Conservation (phyloP, 2,113 vertebrate species). For the Candoia aspera region DNA sequence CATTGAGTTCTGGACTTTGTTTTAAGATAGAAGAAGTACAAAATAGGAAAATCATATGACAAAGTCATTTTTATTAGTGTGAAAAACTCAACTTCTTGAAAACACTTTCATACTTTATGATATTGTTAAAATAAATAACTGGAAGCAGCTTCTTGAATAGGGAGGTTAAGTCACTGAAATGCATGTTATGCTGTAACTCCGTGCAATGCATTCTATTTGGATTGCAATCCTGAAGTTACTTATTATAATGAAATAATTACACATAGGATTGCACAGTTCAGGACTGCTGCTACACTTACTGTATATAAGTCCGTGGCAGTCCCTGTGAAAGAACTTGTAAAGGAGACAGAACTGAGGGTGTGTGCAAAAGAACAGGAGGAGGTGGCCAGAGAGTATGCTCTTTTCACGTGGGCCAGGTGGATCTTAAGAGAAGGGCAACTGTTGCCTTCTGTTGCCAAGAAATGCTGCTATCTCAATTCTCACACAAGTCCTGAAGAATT, state of each 20-base stretch:
- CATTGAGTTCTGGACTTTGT: slow-evolving; percentile 60
- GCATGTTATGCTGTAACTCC: background rate
- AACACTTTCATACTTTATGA: background rate
- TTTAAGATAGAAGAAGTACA: slow-evolving; percentile 53
- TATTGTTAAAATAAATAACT: slow-evolving; percentile 7
- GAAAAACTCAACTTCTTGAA: slow-evolving; percentile 40
- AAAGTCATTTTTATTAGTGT: slow-evolving; percentile 59
- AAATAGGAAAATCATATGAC: slow-evolving; percentile 56
- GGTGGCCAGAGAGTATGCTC: background rate
- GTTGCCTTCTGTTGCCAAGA: too few relatives aligned
- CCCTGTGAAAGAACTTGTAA: background rate
- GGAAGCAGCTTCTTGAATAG: background rate
- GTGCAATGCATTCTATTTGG: background rate
- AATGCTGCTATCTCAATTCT: background rate
- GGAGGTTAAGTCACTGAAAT: background rate
- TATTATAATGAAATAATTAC: background rate
- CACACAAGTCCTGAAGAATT: background rate
- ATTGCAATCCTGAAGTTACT: background rate
- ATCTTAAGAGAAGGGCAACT: background rate
- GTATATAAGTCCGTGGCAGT: background rate
- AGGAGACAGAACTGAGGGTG: background rate
- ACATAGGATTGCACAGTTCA: background rate
- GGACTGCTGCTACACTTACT: background rate
- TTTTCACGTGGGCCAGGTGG: background rate
- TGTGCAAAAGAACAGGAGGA: background rate